Evolutionary conservation across 1,140 invertebrate species (phyloP), one percentile per base, ranked within the genome.

Genomic region (Lineus longissimus): DNA sequence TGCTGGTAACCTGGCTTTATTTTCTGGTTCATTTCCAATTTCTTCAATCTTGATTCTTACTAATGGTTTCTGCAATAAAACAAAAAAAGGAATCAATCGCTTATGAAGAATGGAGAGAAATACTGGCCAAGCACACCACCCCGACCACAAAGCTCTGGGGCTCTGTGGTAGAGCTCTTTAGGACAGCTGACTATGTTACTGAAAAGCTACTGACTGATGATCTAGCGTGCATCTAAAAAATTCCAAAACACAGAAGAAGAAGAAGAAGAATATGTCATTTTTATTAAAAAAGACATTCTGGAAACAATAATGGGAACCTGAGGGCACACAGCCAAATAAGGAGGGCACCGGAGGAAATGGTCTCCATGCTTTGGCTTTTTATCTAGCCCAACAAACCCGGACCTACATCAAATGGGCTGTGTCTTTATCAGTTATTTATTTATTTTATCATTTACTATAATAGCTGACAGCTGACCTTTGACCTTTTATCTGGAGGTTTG

Each of bases 41-140:
- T 81, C 79, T 66, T 81, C 72, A 55, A 81, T 79, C 9, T 70
- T 51, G 19, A 80, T 72, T 58, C 77, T 68, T 27, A 59, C 66
- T 19, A 81, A 64, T 9, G 75, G 75, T 66, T 77, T 77, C 76
- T 78, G 60, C 7, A 54, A 61, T 31, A 23, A 43, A 22, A 56
- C 2, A 61, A 33, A 47, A 22, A 57, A 63, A 2, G 43, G 51
- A 41, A 31, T 17, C 40, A n/a, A 43, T n/a, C 25, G 40, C 2
- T 51, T 15, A 23, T 23, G 17, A 22, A 1, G 23, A 43, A 22
- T 43, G 36, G 22, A 23, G 36, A 25, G 25, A 7, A n/a, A 30
- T n/a, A 22, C 15, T 47, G 23, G 41, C 59, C 7, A 45, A 15
- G 25, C 33, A 19, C 22, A 19, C 41, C 40, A 43, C 11, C 11